These are phyloP conservation scores for Silvanus unidentatus DNA, from an alignment of 2,888 invertebrate species.

Conservation along the genomic window DNA sequence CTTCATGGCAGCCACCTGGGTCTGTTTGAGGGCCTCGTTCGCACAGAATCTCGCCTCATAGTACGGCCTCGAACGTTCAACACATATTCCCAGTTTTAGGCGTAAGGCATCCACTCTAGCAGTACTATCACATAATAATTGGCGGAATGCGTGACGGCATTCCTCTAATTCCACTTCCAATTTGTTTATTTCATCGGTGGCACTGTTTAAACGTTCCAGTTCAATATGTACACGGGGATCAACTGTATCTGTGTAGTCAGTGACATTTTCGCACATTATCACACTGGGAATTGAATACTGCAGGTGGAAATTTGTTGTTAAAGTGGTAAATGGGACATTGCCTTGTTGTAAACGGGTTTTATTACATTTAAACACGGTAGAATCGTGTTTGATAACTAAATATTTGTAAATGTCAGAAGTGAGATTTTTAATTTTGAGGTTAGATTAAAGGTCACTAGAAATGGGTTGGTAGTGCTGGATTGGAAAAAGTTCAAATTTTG, in stretches of 20 bases:
- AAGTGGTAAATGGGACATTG: too few species aligned
- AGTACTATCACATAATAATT: conserved; percentile 76
- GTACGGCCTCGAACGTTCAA: conserved; percentile 83
- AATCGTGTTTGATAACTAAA: too few species aligned
- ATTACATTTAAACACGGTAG: too few species aligned
- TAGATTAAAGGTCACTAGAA: too few species aligned
- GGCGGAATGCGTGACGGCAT: conserved; percentile 74
- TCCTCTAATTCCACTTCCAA: conserved; percentile 87
- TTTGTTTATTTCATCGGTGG: conserved; percentile 88
- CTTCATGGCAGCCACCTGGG: conserved; percentile 70
- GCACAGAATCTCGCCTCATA: conserved; percentile 83
- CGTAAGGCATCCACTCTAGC: conserved; percentile 73
- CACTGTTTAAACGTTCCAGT: conserved; percentile 81
- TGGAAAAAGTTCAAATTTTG: too few species aligned
- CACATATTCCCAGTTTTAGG: conserved; percentile 75
- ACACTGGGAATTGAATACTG: too few species aligned
- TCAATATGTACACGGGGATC: conserved; percentile 83
- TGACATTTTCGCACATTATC: conserved; percentile 54
- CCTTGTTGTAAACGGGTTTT: too few species aligned
- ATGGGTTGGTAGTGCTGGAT: too few species aligned
- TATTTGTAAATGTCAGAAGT: too few species aligned
- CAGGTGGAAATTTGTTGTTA: too few species aligned
- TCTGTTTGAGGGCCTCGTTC: conserved; percentile 77
- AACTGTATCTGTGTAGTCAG: conserved; percentile 62
- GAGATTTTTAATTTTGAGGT: too few species aligned